Evolutionary conservation across 2,797 vertebrate species (phyloP), one percentile per base, ranked within the genome.

Genomic region (Galago senegalensis): DNA sequence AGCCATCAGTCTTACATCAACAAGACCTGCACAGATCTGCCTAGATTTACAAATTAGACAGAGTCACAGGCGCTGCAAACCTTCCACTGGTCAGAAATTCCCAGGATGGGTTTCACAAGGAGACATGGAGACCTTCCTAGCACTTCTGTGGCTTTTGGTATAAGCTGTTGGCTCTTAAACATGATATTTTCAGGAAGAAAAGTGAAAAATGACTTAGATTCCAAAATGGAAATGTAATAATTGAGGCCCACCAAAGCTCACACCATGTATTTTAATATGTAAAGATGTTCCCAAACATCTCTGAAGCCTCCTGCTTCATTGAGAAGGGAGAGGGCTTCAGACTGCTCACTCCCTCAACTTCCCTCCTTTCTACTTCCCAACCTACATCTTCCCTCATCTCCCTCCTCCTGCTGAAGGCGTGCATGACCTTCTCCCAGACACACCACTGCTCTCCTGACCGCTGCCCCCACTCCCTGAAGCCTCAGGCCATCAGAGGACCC

Each of bases 71-170:
- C 14, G 49, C 13, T 49, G 49, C 85, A 83, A 91, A 69, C 37
- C 46, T 60, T 91, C n/a, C n/a, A 34, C 70, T 37, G 20, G 20
- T 79, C 80, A 82, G 89, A 96, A 85, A 53, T 86, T 91, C 77
- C 56, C 89, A 84, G 53, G 0, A 1, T 49, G 69, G 49, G 10
- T 58, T 92, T 89, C 46, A 72, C 18, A 75, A 31, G 60, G 21
- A 4, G 29, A 11, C 20, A 70, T 5, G 29, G 63, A 31, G 56
- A 87, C 37, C 16, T 65, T 85, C 16, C 60, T 85, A 23, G 2
- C 27, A 5, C 7, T 40, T 76, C 27, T 13, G 0, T 34, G n/a
- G 56, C 31, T 76, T 75, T 76, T 37, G 58, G 18, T 53, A 0
- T 63, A 77, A 93, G 17, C 79, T 67, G 46, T 76, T 70, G 40